Base-by-base conservation (phyloP, 2,888 invertebrate species). In the Pyralis farinalis region DNA sequence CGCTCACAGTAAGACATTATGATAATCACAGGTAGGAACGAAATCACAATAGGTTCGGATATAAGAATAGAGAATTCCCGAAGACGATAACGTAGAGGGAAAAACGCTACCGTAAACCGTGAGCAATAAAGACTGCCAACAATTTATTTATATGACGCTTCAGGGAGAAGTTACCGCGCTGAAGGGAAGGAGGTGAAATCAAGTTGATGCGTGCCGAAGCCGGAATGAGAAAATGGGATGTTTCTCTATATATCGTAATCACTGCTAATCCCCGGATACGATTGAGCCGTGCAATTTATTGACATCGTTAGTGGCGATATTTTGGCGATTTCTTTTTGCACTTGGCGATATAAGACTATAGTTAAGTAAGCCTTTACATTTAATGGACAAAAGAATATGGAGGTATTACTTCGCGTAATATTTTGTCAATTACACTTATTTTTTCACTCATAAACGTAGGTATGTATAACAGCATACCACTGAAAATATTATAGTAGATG, bases 111-210 rank as follows among this genome's bases (percentile, higher is more conserved):
- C 70, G 77, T 76, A 76, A 81, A 81, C 78, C 75, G 69, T 71
- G 67, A 53, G 84, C 77, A 83, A 86, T 86, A 85, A 88, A 85
- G 84, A 79, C 82, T 73, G 76, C 70, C 84, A 77, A 87, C 87
- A 88, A 88, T 88, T 87, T 88, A 87, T 88, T 87, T 88, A 85
- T 88, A 88, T 86, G 86, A 84, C 76, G 79, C 86, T 78, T 82
- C 62, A 61, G 87, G 87, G 87, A 84, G 80, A 81, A 82, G 75
- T 87, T 86, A 82, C 69, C 77, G 60, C 70, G 65, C 75, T 78
- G 67, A 75, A 63, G 65, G 66, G 73, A 74, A 71, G 76, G 75
- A 79, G 82, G 76, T 75, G 68, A 73, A 85, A 86, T 86, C 82
- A 79, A 84, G 76, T 84, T 83, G 84, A 82, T 83, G 74, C 73